Base-by-base conservation (phyloP, 2,888 invertebrate species). In the Lagria hirta region DNA sequence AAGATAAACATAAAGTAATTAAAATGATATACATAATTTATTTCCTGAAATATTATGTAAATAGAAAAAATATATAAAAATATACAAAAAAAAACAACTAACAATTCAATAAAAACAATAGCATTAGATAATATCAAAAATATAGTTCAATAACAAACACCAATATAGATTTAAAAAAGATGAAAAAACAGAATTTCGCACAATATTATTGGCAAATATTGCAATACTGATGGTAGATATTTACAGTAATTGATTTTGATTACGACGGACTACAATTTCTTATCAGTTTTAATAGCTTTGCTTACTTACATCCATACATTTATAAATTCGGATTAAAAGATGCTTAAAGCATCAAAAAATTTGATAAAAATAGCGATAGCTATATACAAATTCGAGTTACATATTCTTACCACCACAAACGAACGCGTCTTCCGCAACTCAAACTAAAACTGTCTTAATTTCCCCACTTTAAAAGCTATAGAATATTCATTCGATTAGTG, bases 271-370 rank as follows among this genome's bases (percentile, higher is more conserved):
- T 36, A 36, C 11, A 20, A n/a, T n/a, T n/a, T n/a, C n/a, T n/a
- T n/a, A n/a, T n/a, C n/a, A n/a, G n/a, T n/a, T n/a, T n/a, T n/a
- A n/a, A 26, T 36, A 36, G 6, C 28, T 16, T 23, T 20, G 10
- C 21, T 32, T 33, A 41, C 32, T 23, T 26, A 34, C 16, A n/a
- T n/a, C 15, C 29, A 29, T 28, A 42, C 42, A 42, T 42, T 23
- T 28, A 43, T 43, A 43, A 43, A 43, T 43, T 43, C 43, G 43
- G 43, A 43, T 43, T 43, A 43, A 35, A 27, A 33, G 21, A 38
- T 17, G 41, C 22, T 18, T 17, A 26, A 21, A 14, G 11, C 41
- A 21, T 13, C 15, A 26, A 30, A 14, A 27, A 23, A 38, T n/a
- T n/a, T n/a, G n/a, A n/a, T n/a, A n/a, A n/a, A n/a, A n/a, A n/a